Percentiles rank a stretch among this genome's conserved stretches.
Conservation (phyloP, 2,113 vertebrate genomes). For the Hystrix brachyura region DNA sequence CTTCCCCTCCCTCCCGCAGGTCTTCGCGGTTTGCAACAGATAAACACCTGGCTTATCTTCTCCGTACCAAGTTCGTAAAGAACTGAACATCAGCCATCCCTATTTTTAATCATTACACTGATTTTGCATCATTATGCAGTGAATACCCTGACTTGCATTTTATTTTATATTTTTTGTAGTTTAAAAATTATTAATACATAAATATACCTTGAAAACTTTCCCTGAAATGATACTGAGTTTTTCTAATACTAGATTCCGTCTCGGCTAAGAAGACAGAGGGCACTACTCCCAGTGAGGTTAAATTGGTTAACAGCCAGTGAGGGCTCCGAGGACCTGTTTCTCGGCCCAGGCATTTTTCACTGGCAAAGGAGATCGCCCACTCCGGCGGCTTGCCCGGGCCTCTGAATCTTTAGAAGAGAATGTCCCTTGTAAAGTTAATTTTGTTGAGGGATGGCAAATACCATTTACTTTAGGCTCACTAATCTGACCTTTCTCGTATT, state of each 20-base stretch:
- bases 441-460: background rate
- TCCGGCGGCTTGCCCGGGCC: background rate
- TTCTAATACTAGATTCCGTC: background rate
- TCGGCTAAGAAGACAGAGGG: background rate
- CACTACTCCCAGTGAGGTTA: background rate
- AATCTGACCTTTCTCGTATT: slow-evolving; percentile 28
- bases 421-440: slow-evolving; percentile 40
- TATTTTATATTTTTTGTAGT: too few relatives aligned
- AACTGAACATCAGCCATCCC: background rate
- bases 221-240: background rate
- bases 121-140: slow-evolving; percentile 25
- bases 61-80: background rate
- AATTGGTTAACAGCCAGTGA: background rate
- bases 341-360: background rate
- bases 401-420: background rate
- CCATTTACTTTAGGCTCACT: background rate
- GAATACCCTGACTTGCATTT: background rate
- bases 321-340: background rate
- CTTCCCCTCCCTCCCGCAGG: background rate
- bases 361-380: background rate
- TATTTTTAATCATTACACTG: background rate
- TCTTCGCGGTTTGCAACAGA: background rate
- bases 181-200: background rate
- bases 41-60: background rate
- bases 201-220: slow-evolving; percentile 20